Evolutionary conservation across 2,888 invertebrate species (phyloP), one percentile per base, ranked within the genome.

Genomic region (Ophioninae sp.): DNA sequence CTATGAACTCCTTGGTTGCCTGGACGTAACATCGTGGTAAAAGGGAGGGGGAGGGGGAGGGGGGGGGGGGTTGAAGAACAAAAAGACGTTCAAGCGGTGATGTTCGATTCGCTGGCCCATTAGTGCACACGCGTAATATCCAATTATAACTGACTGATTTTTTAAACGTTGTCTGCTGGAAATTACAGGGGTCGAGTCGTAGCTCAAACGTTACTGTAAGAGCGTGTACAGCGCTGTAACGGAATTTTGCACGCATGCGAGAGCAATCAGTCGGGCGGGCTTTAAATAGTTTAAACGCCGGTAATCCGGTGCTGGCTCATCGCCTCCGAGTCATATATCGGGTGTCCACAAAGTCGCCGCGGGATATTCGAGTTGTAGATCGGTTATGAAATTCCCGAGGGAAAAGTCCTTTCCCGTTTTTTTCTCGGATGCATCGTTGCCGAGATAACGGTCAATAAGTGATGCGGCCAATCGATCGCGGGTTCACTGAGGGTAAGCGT

Each of bases 1-100:
- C 96, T 88, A 97, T 94, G 92, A 97, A 97, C 91, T 96, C 95
- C 93, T 96, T 96, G 87, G 97, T 96, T 88, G 96, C 96, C 97
- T 97, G 94, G 20, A 30, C 51, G 17, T 56, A n/a, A 30, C 7
- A 64, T 37, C 44, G 41, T 44, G 23, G 13, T 3, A 10, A 44
- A 3, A 13, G 44, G 44, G 13, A 30, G 30, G n/a, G 41, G 41
- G 41, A 10, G 41, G 6, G 41, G 10, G 10, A 41, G 41, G 10
- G n/a, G 41, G 41, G 10, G n/a, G n/a, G n/a, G 41, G 44, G 44
- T 9, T 9, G 8, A 13, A 3, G 13, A 44, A 13, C 9, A 81
- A 67, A 72, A 72, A 63, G 63, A 44, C n/a, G 44, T 3, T 44
- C 10, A 23, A 37, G n/a, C 30, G 37, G 39, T 41, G 37, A 68